These are phyloP conservation scores for Zosterops japonicus DNA, from an alignment of 2,113 vertebrate genomes.

Conservation along the genomic window DNA sequence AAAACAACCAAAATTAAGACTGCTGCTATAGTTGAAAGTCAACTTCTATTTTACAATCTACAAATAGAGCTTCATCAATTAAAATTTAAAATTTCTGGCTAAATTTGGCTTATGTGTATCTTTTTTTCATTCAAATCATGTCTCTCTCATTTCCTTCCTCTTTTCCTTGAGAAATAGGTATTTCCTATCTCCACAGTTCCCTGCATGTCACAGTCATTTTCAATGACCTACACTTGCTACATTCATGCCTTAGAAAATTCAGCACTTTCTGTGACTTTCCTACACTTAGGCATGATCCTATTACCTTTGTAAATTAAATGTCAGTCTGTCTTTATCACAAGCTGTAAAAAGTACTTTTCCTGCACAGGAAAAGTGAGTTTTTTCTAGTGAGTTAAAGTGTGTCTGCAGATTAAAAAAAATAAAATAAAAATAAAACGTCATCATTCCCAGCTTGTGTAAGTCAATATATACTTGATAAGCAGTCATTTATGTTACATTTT, in stretches of 20 bases:
- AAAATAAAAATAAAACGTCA: not conserved
- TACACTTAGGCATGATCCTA: not conserved
- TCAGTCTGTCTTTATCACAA: not conserved
- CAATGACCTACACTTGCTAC: not conserved
- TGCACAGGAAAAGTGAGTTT: not conserved
- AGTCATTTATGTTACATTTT: not conserved
- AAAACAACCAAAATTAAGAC: not conserved
- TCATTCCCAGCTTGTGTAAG: not conserved
- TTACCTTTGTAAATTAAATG: not conserved
- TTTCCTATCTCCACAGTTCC: not conserved
- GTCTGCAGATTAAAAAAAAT: not conserved
- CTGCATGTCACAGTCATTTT: not conserved
- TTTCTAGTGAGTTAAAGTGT: not conserved
- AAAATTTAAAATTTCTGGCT: not conserved
- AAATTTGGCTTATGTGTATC: rapidly evolving
- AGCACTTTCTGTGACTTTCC: not conserved
- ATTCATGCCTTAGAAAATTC: not conserved
- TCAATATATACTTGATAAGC: not conserved
- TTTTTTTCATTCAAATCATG: rapidly evolving
- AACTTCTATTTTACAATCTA: not conserved
- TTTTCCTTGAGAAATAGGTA: not conserved
- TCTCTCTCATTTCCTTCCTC: not conserved
- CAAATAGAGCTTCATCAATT: not conserved
- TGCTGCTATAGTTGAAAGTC: not conserved
- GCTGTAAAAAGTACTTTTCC: not conserved